Conservation (phyloP, 1,140 invertebrate genomes). For the Zelostemma sp. region DNA sequence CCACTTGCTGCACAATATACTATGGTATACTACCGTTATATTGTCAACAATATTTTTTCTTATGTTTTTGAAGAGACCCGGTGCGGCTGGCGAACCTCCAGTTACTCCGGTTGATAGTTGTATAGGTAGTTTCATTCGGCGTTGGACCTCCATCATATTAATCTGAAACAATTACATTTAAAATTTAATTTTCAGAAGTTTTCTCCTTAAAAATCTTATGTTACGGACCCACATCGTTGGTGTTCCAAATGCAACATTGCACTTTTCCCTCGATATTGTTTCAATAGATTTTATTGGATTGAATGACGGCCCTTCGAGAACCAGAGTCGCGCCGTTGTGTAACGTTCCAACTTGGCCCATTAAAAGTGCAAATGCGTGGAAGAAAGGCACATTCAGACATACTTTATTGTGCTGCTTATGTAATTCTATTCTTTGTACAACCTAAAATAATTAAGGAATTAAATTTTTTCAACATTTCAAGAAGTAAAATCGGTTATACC, state of each 20-base stretch:
- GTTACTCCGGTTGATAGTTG: conserved; percentile 75
- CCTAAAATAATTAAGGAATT: conserved; percentile 56
- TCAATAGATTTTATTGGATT: conserved; percentile 78
- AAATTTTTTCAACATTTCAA: too few species aligned
- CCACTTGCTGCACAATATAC: too few species aligned
- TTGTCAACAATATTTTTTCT: conserved; percentile 69
- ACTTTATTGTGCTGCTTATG: conserved; percentile 71
- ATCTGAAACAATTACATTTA: conserved; percentile 35
- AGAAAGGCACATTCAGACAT: conserved; percentile 89
- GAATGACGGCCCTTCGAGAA: conserved; percentile 79
- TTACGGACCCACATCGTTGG: conserved; percentile 97
- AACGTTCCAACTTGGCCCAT: conserved; percentile 76
- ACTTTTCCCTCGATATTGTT: conserved; percentile 80
- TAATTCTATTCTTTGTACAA: conserved; percentile 74
- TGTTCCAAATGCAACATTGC: conserved; percentile 87
- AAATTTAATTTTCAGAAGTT: background rate
- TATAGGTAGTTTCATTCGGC: conserved; percentile 67
- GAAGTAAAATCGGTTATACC: too few species aligned
- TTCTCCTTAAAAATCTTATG: background rate
- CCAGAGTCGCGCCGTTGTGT: conserved; percentile 77
- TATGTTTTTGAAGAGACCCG: conserved; percentile 78
- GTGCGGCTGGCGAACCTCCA: conserved; percentile 83
- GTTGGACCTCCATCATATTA: conserved; percentile 62
- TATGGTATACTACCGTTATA: conserved; percentile 65
- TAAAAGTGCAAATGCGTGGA: conserved; percentile 91